phyloP scores from a whole-genome alignment of 1,140 invertebrate genomes.

The Calycopis cecrops region DNA sequence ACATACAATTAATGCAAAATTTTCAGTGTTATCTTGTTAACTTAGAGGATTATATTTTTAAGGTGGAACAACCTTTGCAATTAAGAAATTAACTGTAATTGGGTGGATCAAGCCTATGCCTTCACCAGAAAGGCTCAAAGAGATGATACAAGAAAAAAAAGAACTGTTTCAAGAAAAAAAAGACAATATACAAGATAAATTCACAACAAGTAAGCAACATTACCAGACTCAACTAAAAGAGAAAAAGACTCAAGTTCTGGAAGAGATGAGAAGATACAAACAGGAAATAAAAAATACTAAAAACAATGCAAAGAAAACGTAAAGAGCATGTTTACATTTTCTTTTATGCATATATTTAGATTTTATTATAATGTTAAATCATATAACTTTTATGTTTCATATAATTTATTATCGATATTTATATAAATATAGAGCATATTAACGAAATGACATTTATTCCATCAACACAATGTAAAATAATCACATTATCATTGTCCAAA shows the following conservation, averaged over 20 bases:
- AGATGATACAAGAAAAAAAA: constrained; percentile 77
- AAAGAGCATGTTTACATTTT: constrained; percentile 12
- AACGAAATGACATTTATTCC: constrained; percentile 46
- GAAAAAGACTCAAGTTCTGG: constrained; percentile 66
- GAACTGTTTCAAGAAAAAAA: constrained; percentile 76
- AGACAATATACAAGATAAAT: constrained; percentile 71
- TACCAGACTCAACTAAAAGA: constrained; percentile 59
- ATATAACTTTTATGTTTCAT: constrained; percentile 27
- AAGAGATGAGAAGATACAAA: constrained; percentile 70
- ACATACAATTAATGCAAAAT: too few species aligned
- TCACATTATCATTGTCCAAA: constrained; percentile 55
- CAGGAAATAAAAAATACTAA: constrained; percentile 69
- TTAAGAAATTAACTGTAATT: constrained; percentile 79
- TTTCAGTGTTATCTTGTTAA: neutral
- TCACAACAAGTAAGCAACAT: constrained; percentile 70
- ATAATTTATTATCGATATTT: constrained; percentile 45
- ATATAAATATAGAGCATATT: constrained; percentile 58
- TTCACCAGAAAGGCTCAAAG: constrained; percentile 76
- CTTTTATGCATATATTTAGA: neutral
- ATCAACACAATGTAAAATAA: constrained; percentile 41
- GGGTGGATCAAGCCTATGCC: constrained; percentile 83
- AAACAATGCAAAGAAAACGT: constrained; percentile 67
- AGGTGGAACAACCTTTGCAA: constrained; percentile 83
- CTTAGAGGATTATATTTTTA: constrained; percentile 26
- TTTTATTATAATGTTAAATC: neutral